Percentiles rank a stretch among this genome's conserved stretches.
Evolutionary conservation across 2,888 invertebrate species (phyloP).

Genomic region (Zaprionus bogoriensis): DNA sequence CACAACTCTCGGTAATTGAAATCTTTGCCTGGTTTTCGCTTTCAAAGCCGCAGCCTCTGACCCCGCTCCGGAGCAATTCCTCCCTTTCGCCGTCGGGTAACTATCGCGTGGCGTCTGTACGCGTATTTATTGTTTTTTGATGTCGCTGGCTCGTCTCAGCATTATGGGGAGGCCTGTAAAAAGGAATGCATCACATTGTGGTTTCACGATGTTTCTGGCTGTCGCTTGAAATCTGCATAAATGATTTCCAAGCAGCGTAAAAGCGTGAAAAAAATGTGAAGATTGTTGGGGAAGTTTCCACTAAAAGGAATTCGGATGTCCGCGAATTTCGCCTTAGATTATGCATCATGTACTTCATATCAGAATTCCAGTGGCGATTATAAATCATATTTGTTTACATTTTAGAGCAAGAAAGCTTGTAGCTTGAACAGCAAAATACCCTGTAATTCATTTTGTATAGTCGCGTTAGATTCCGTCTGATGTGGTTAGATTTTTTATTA

Average conservation of each 20-base stretch:
- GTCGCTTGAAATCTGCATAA: constrained; percentile 20
- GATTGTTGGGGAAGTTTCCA: not conserved
- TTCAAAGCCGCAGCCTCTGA: no score
- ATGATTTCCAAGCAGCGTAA: not conserved
- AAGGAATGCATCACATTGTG: not conserved
- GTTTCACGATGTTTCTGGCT: not conserved
- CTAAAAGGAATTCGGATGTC: not conserved
- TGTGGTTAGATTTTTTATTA: no score
- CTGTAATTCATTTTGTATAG: no score
- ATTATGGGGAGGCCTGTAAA: not conserved
- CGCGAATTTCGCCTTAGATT: not conserved
- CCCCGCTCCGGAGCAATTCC: no score
- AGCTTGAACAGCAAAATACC: not conserved
- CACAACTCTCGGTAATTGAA: constrained; percentile 53
- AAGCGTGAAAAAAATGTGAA: not conserved
- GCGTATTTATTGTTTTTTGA: not conserved
- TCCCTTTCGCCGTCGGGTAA: constrained; percentile 15
- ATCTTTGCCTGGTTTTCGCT: constrained; percentile 36
- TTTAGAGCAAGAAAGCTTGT: not conserved
- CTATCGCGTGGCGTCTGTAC: constrained; percentile 7
- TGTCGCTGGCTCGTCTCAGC: no score
- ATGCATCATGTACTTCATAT: not conserved
- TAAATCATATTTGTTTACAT: not conserved
- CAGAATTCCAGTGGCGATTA: not conserved
- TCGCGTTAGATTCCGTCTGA: no score